Percentiles rank a stretch among this genome's conserved stretches.
These are phyloP conservation scores for Malacoctenus gilli DNA, from an alignment of 2,797 vertebrate genomes.

Conservation along the genomic window DNA sequence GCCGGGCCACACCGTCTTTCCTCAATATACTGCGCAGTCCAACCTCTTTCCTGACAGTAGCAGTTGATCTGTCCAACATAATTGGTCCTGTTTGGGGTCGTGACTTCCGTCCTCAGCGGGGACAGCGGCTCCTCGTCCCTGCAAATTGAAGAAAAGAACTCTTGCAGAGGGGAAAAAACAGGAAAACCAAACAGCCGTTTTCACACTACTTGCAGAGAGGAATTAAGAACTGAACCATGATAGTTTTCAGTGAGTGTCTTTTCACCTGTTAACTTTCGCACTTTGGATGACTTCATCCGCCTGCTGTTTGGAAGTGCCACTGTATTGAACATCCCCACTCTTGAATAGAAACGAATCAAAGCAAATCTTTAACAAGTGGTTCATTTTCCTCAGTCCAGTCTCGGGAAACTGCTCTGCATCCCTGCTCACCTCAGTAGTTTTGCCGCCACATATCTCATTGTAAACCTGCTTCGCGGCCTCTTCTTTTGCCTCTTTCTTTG, in stretches of 20 bases:
- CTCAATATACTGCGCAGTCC: conserved; percentile 2
- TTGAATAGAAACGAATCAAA: conserved; percentile 40
- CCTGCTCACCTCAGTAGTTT: conserved; percentile 45
- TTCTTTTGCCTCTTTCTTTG: conserved; percentile 74
- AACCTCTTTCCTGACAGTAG: conserved; percentile 66
- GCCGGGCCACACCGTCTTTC: conserved; percentile 56
- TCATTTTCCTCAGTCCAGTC: too few species aligned
- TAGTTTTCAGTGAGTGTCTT: background rate
- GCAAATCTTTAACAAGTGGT: background rate
- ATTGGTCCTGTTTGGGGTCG: conserved; percentile 60
- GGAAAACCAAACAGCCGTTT: accelerated
- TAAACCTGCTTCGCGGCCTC: conserved; percentile 71
- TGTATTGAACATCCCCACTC: conserved; percentile 35
- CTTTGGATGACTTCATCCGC: conserved; percentile 17
- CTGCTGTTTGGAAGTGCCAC: conserved; percentile 1
- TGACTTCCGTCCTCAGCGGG: too few species aligned
- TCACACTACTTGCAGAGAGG: background rate
- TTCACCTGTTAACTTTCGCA: conserved; percentile 28
- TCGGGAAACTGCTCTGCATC: background rate
- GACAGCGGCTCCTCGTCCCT: too few species aligned
- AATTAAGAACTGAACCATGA: too few species aligned
- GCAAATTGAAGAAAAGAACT: accelerated
- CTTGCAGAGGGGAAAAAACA: background rate
- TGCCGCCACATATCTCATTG: conserved; percentile 32
- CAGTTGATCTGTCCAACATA: conserved; percentile 64